phyloP scores from a whole-genome alignment of 2,797 vertebrate genomes.

The Gymnodraco acuticeps region DNA sequence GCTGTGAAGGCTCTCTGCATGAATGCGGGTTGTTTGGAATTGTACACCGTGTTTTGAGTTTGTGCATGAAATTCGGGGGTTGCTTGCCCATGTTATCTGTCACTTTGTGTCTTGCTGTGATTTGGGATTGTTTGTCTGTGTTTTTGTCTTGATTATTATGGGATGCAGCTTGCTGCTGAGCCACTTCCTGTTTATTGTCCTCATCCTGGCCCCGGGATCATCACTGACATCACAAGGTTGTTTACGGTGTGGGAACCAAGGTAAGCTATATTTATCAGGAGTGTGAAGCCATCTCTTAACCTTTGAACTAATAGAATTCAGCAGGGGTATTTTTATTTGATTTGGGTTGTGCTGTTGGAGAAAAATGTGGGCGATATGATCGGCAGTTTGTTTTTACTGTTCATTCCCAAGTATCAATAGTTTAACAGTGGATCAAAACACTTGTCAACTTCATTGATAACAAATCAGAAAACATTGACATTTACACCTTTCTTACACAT shows the following conservation, averaged over 20 bases:
- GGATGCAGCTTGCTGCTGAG: conserved; percentile 87
- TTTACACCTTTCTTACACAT: neutral
- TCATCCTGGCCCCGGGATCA: conserved; percentile 84
- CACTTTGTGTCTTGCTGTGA: conserved; percentile 73
- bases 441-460: conserved; percentile 11
- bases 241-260: conserved; percentile 83
- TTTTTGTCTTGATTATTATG: conserved; percentile 82
- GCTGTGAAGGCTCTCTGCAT: neutral
- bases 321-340: conserved; percentile 12
- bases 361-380: conserved; percentile 3
- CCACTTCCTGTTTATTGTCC: conserved; percentile 88
- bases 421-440: conserved; percentile 11
- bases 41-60: conserved; percentile 42
- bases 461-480: neutral
- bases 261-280: conserved; percentile 79
- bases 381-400: conserved; percentile 7
- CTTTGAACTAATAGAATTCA: conserved; percentile 53
- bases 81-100: conserved; percentile 63
- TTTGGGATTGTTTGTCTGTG: conserved; percentile 73
- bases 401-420: neutral
- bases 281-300: conserved; percentile 56
- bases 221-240: conserved; percentile 85
- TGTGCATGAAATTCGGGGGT: conserved; percentile 41
- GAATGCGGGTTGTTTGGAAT: conserved; percentile 45
- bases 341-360: neutral